Base-by-base conservation (phyloP, 2,888 invertebrate genomes). In the Synanthedon tipuliformis region DNA sequence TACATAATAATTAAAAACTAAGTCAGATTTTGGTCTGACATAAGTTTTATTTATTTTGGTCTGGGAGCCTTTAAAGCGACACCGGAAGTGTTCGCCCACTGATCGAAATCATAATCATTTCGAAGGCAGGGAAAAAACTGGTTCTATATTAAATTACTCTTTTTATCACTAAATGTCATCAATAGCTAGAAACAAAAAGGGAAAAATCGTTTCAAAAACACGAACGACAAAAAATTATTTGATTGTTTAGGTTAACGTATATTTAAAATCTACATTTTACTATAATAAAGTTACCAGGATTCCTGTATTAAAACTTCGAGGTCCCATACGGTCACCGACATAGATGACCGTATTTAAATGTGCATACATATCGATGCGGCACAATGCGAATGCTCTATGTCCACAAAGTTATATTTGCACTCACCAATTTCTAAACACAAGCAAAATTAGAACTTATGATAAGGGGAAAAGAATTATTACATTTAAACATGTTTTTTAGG, bases 271-370 rank as follows among this genome's bases (percentile, higher is more conserved):
- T 64, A 66, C 64, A 61, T 68, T 69, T 73, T 65, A 57, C 62
- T 59, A 68, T 34, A 34, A 34, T 34, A 8, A 8, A 7, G 34
- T 34, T 34, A 34, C 10, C 10, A 34, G 34, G 73, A 71, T 77
- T 75, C 74, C 68, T 71, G 73, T 73, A 76, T 77, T 76, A 75
- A 73, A 70, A 75, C 71, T 68, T 69, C 65, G 67, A 62, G 60
- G 57, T 50, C 65, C 63, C 64, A 65, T 66, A 63, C 71, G 71
- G 69, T 72, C 71, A 64, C 65, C 60, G 69, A 71, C 79, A 71
- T 73, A 79, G 74, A 80, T 82, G 83, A 81, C 75, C 80, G 78
- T 78, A 81, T 85, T 85, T 82, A 81, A 84, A 84, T 83, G 82
- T 82, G 81, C 84, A 82, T 82, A 79, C 78, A 78, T 80, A 84